These are phyloP conservation scores for Dipodomys stephensi DNA, from an alignment of 2,113 vertebrate species.

Conservation along the genomic window DNA sequence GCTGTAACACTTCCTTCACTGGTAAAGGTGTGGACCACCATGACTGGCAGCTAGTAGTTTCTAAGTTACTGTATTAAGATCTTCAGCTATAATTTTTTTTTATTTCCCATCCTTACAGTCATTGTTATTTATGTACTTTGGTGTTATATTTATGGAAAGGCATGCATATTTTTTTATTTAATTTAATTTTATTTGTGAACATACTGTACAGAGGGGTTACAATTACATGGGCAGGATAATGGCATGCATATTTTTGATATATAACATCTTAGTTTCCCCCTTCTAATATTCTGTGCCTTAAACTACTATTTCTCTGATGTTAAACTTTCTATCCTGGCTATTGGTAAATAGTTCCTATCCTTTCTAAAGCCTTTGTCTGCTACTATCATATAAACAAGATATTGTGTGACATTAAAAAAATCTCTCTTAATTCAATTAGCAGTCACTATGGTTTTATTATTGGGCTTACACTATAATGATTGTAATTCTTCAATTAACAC, in stretches of 20 bases:
- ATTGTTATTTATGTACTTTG: conserved; percentile 2
- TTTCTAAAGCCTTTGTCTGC: conserved; percentile 1
- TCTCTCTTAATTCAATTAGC: not conserved
- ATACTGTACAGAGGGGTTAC: too few relatives aligned
- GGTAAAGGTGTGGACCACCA: not conserved
- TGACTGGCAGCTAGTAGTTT: not conserved
- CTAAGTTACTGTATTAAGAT: conserved; percentile 10
- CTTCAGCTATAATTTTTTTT: not conserved
- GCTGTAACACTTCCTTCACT: too few relatives aligned
- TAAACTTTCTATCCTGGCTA: not conserved
- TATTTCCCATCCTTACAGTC: not conserved
- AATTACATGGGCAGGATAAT: too few relatives aligned
- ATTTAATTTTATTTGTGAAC: too few relatives aligned
- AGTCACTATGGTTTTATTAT: not conserved
- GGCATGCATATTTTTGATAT: not conserved
- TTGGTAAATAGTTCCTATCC: not conserved
- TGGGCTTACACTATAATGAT: not conserved
- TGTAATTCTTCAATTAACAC: not conserved
- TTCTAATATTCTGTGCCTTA: conserved; percentile 23
- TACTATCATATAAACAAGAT: not conserved
- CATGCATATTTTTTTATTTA: conserved; percentile 9
- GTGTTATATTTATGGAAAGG: not conserved
- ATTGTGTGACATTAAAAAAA: conserved; percentile 18
- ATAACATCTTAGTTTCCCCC: not conserved
- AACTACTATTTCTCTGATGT: conserved; percentile 23